A percentile compares a stretch with the other conserved stretches of the same genome.
These are phyloP conservation scores for Aplysina aerophoba DNA, from an alignment of 37 sponge, comb jelly and placozoan genomes.

Conservation along the genomic window DNA sequence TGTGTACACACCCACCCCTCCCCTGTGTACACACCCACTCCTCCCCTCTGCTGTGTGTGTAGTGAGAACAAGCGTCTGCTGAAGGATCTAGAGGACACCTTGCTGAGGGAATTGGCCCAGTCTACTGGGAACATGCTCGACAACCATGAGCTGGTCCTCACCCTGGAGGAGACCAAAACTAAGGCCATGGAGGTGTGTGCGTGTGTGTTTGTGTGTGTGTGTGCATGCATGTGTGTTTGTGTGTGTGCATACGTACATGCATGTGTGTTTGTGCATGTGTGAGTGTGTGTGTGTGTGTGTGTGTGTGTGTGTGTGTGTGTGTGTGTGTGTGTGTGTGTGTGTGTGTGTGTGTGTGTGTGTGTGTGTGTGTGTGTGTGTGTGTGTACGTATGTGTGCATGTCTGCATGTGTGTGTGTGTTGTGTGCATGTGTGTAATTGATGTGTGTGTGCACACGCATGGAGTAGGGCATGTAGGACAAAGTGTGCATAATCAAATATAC, in stretches of 20 bases:
- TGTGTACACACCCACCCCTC: no score
- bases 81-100: constrained; percentile 98
- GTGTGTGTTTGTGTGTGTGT: background rate
- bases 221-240: constrained; percentile 2
- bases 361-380: constrained; percentile 2
- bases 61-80: constrained; percentile 95
- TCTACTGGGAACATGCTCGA: constrained; percentile 99
- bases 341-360: constrained; percentile 24
- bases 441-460: no score
- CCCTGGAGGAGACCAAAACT: constrained; percentile 97
- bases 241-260: constrained; percentile 9
- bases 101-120: constrained; percentile 95
- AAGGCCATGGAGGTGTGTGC: constrained; percentile 93
- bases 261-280: constrained; percentile 20
- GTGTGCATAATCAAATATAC: no score
- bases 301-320: constrained; percentile 17
- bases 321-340: constrained; percentile 24
- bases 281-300: constrained; percentile 3
- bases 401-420: background rate
- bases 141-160: constrained; percentile 95
- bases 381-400: background rate
- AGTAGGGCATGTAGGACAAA: no score
- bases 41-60: background rate
- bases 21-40: background rate
- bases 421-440: background rate